Evolutionary conservation across 2,888 invertebrate genomes (phyloP).

Genomic region (Periphyllus acericola): DNA sequence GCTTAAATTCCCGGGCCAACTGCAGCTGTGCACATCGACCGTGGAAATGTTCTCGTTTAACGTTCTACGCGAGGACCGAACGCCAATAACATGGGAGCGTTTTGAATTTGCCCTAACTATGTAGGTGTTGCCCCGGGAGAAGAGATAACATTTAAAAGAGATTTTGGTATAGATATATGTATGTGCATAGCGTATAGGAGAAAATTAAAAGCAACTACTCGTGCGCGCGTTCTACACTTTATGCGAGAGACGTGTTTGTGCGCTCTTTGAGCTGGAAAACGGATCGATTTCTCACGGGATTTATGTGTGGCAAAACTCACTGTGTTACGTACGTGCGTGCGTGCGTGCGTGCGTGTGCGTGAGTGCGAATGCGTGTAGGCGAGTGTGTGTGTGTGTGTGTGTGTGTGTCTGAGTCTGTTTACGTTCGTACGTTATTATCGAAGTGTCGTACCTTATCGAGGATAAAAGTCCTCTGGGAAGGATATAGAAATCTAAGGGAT

Average conservation of each 20-base stretch:
- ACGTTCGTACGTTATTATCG: background rate
- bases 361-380: too few species aligned
- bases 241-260: background rate
- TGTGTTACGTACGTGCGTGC: background rate
- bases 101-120: background rate
- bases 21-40: too few species aligned
- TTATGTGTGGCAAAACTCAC: background rate
- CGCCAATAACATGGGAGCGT: background rate
- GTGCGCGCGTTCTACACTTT: background rate
- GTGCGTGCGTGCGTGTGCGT: background rate
- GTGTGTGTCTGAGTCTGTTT: background rate
- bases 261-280: background rate
- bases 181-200: background rate
- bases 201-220: constrained; percentile 33
- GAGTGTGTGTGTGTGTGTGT: background rate
- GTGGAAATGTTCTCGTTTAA: background rate
- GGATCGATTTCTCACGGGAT: constrained; percentile 47
- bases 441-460: background rate
- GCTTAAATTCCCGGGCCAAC: background rate
- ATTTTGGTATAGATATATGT: background rate
- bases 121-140: background rate
- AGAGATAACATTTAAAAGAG: background rate
- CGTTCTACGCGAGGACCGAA: background rate
- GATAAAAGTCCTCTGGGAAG: background rate
- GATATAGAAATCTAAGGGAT: background rate